These are phyloP conservation scores for Drosophila imparisetae DNA, from an alignment of 2,888 invertebrate species.

Conservation along the genomic window DNA sequence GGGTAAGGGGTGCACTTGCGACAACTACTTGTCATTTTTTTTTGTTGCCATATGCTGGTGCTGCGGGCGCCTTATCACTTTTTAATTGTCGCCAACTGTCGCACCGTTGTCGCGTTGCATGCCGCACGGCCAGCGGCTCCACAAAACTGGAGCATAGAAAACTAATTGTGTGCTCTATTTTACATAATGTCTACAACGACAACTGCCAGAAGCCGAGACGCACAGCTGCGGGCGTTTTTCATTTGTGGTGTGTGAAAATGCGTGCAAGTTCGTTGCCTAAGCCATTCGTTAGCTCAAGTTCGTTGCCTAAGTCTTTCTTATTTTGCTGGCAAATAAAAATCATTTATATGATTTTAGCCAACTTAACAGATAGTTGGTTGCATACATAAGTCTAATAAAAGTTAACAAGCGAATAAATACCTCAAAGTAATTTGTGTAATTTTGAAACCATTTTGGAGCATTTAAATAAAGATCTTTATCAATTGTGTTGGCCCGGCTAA, in stretches of 20 bases:
- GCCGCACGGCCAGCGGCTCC: constrained; percentile 14
- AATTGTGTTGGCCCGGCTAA: constrained; percentile 8
- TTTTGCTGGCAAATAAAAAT: background rate
- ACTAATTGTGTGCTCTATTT: constrained; percentile 82
- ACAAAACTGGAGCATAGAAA: constrained; percentile 83
- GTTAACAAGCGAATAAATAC: background rate
- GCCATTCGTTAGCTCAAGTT: constrained; percentile 63
- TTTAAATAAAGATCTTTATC: constrained; percentile 10
- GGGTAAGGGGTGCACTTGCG: background rate
- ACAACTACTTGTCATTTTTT: constrained; percentile 10
- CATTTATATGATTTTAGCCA: background rate
- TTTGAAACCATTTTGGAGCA: background rate
- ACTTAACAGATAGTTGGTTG: constrained; percentile 6
- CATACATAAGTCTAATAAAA: constrained; percentile 15
- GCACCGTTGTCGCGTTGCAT: constrained; percentile 18
- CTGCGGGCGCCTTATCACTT: constrained; percentile 73
- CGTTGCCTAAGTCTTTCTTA: constrained; percentile 38
- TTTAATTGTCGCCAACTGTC: constrained; percentile 71
- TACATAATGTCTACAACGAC: constrained; percentile 77
- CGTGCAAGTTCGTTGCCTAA: constrained; percentile 70
- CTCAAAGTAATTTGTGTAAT: background rate
- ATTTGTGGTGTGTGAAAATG: constrained; percentile 7
- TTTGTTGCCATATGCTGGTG: constrained; percentile 11
- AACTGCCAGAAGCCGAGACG: constrained; percentile 2
- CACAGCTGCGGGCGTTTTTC: constrained; percentile 29